Evolutionary conservation across 2,888 invertebrate species (phyloP).

Genomic region (Acrobasis consociella): DNA sequence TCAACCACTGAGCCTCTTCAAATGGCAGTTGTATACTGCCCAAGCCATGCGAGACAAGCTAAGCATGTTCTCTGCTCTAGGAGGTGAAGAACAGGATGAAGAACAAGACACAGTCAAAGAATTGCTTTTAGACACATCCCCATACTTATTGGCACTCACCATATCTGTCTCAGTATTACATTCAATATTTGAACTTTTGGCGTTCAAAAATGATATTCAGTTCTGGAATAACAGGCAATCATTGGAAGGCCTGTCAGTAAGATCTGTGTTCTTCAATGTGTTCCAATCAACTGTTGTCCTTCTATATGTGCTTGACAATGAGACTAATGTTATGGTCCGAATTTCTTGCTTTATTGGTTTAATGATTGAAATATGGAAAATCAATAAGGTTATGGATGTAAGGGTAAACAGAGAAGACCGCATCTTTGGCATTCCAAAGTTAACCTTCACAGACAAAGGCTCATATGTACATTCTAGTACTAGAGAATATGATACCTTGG

Average conservation of each 20-base stretch:
- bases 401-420: conserved; percentile 88
- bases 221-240: conserved; percentile 99
- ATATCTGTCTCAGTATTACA: conserved; percentile 96
- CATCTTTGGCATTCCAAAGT: conserved; percentile 90
- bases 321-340: conserved; percentile 97
- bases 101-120: conserved; percentile 96
- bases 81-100: conserved; percentile 90
- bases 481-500: conserved; percentile 95
- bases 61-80: conserved; percentile 85
- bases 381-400: conserved; percentile 95
- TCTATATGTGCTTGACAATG: conserved; percentile 98
- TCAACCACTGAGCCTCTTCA: conserved; percentile 97
- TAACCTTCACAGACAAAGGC: conserved; percentile 95
- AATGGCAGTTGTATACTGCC: conserved; percentile 99
- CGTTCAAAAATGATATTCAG: conserved; percentile 99
- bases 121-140: conserved; percentile 97
- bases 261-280: conserved; percentile 99
- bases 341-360: conserved; percentile 97
- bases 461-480: conserved; percentile 98
- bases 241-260: conserved; percentile 97
- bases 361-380: conserved; percentile 99
- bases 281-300: conserved; percentile 98
- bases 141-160: conserved; percentile 95
- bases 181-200: conserved; percentile 98
- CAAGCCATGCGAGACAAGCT: conserved; percentile 96